phyloP scores from a whole-genome alignment of 2,113 vertebrate species.

The Alosa alosa region DNA sequence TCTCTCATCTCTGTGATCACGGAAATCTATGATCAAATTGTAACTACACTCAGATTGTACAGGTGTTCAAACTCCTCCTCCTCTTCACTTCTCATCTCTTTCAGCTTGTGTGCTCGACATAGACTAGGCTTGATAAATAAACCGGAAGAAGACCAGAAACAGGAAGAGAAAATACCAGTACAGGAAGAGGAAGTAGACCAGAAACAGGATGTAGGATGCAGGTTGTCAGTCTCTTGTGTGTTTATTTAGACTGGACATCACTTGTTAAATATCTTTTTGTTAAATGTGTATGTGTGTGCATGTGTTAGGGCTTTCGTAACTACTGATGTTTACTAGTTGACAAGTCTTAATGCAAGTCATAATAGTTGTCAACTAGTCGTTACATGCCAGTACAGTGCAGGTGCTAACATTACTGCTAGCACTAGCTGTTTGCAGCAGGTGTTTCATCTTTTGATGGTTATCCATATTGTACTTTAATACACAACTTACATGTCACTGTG shows the following conservation, averaged over 20 bases:
- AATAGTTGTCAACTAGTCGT: too few species aligned
- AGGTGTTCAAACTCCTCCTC: neutral
- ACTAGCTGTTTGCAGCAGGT: too few species aligned
- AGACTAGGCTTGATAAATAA: neutral
- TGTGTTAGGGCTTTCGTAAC: too few species aligned
- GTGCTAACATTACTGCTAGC: too few species aligned
- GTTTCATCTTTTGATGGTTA: too few species aligned
- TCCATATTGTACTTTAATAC: too few species aligned
- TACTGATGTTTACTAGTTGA: too few species aligned
- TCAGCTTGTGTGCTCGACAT: conserved; percentile 17
- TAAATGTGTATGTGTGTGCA: neutral
- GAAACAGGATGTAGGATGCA: neutral
- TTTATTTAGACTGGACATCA: conserved; percentile 2
- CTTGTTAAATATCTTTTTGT: neutral
- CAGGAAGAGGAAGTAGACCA: neutral
- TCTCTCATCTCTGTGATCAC: neutral
- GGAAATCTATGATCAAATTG: neutral
- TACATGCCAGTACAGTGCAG: too few species aligned
- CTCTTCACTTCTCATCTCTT: neutral
- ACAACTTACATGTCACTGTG: too few species aligned
- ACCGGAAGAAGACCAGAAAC: neutral
- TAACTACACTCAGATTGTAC: neutral
- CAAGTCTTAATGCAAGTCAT: too few species aligned
- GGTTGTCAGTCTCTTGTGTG: neutral
- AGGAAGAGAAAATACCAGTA: neutral